phyloP scores from a whole-genome alignment of 2,113 vertebrate genomes.

The Leucosticte australis region DNA sequence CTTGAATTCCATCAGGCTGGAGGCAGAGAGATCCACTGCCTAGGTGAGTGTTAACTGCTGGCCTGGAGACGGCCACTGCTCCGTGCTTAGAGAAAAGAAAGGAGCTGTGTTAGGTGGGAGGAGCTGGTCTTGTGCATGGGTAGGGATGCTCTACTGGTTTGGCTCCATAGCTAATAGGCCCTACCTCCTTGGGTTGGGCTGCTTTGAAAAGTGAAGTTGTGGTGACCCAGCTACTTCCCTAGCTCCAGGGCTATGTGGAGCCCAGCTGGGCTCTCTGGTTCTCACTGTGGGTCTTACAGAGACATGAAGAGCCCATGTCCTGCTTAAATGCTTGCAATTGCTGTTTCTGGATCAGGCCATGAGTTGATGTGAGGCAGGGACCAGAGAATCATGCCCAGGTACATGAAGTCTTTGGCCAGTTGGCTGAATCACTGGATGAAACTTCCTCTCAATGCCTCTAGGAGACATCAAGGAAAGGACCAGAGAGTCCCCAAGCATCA shows the following conservation, averaged over 20 bases:
- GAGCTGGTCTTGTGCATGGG: background rate
- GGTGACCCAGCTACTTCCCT: background rate
- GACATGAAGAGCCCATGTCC: background rate
- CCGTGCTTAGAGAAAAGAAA: background rate
- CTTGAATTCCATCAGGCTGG: background rate
- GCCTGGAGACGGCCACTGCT: rapidly evolving
- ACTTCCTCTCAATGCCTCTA: background rate
- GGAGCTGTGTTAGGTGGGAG: background rate
- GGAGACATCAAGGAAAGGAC: background rate
- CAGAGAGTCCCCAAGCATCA: background rate
- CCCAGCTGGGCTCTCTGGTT: background rate
- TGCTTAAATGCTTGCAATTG: background rate
- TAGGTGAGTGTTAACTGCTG: background rate
- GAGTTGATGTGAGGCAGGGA: background rate
- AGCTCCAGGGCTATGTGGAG: rapidly evolving
- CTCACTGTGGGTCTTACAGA: background rate
- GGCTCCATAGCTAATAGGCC: background rate
- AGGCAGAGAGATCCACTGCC: background rate
- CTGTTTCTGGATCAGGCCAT: background rate
- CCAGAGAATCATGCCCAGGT: background rate
- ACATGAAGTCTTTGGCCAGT: background rate
- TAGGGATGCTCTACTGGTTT: background rate
- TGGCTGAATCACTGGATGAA: background rate
- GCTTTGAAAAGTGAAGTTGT: background rate
- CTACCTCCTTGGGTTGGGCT: background rate